Evolutionary conservation across 2,797 vertebrate genomes (phyloP), one percentile per base, ranked within the genome.

Genomic region (Crocodylus rhombifer): DNA sequence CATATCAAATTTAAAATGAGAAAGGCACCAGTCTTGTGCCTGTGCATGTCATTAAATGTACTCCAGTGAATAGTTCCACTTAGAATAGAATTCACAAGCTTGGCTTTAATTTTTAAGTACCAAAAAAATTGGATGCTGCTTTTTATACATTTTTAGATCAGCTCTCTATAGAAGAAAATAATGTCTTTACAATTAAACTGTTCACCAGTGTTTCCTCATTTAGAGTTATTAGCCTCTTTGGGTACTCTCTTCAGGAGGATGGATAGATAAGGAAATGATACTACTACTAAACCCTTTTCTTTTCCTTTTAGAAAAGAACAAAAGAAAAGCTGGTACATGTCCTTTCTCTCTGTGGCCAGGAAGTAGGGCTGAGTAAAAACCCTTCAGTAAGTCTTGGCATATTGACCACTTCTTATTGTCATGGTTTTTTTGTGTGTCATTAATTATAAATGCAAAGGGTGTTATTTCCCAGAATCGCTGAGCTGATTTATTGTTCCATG

Each of bases 291-390:
- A 96, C 79, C 1, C 0, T 96, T 64, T 91, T 92, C 25, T 96
- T 86, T 97, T 95, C 96, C 78, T 93, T 91, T 88, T 91, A 99
- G 99, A 99, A 99, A 98, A 98, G 99, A 96, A 99, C 99, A 73
- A 98, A 99, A 96, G 99, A 99, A 97, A 99, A 99, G 97, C 97
- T 99, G 95, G 99, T 99, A 64, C 99, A 99, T 2, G 99, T 99
- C 82, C 98, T 99, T 90, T 99, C 99, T 86, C 98, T 99, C 1
- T 99, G 99, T 92, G 99, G 99, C 95, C 99, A 99, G 97, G 99
- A 99, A 98, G 99, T 99, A 80, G 99, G 99, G 91, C 98, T 99
- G 90, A 99, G 99, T 95, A 99, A 99, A 98, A 99, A 99, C 89
- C 99, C 99, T 80, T 99, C 99, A 56, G 99, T 99, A 98, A 99